These are phyloP conservation scores for Macroglossus sobrinus DNA, from an alignment of 2,113 vertebrate species.

Conservation along the genomic window DNA sequence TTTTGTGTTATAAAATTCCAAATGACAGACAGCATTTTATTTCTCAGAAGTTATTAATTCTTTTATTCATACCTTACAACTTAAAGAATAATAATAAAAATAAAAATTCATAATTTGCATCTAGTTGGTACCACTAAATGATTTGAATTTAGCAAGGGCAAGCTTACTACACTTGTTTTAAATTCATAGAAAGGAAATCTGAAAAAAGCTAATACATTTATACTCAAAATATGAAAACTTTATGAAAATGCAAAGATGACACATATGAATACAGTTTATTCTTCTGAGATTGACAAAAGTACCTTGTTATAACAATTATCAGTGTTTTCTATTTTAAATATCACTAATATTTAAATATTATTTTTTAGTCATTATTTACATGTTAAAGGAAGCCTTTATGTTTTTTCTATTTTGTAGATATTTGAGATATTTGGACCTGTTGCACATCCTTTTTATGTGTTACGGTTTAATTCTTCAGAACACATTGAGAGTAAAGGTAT, in stretches of 20 bases:
- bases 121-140: background rate
- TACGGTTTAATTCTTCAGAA: slow-evolving; percentile 90
- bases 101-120: background rate
- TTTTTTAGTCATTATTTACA: background rate
- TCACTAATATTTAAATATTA: background rate
- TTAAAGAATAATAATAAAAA: background rate
- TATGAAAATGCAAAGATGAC: background rate
- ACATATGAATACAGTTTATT: background rate
- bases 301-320: background rate
- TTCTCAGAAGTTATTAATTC: background rate
- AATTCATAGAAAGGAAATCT: background rate
- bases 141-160: background rate
- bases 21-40: background rate
- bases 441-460: slow-evolving; percentile 91
- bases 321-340: background rate
- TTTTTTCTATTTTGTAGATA: slow-evolving; percentile 83
- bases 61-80: background rate
- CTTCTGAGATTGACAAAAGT: background rate
- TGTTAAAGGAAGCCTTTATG: background rate
- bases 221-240: background rate
- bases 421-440: slow-evolving; percentile 98
- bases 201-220: background rate
- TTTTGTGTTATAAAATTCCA: background rate
- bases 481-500: slow-evolving; percentile 88
- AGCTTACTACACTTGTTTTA: background rate